These are phyloP conservation scores for Orthonevra nobilis DNA, from an alignment of 2,888 invertebrate genomes.

Conservation along the genomic window DNA sequence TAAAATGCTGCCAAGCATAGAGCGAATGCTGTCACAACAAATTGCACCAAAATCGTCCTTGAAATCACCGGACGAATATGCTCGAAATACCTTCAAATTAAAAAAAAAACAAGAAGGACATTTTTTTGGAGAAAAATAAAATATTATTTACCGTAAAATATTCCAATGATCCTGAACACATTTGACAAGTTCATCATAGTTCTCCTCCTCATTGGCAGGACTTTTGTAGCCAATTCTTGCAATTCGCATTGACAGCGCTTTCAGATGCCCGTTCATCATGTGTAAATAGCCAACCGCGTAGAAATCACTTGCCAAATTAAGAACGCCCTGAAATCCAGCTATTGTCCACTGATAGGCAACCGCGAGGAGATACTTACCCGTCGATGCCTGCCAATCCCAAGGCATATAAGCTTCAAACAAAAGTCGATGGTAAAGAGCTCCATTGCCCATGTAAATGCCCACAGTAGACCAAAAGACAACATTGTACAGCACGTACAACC, in stretches of 20 bases:
- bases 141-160: slow-evolving; percentile 71
- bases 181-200: slow-evolving; percentile 69
- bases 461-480: slow-evolving; percentile 42
- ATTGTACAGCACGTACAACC: slow-evolving; percentile 48
- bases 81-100: slow-evolving; percentile 72
- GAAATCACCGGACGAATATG: slow-evolving; percentile 70
- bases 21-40: slow-evolving; percentile 66
- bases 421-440: slow-evolving; percentile 42
- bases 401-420: slow-evolving; percentile 71
- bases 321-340: slow-evolving; percentile 30
- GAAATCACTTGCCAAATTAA: slow-evolving; percentile 68
- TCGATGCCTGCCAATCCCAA: slow-evolving; percentile 42
- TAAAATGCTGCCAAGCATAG: slow-evolving; percentile 71
- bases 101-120: too few relatives aligned
- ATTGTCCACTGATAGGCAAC: slow-evolving; percentile 57
- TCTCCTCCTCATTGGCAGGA: slow-evolving; percentile 14
- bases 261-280: slow-evolving; percentile 69
- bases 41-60: slow-evolving; percentile 70
- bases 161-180: slow-evolving; percentile 72
- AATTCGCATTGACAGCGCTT: slow-evolving; percentile 68
- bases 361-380: slow-evolving; percentile 46
- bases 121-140: too few relatives aligned
- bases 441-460: slow-evolving; percentile 56
- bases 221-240: slow-evolving; percentile 66
- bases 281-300: slow-evolving; percentile 70